Base-by-base conservation (phyloP, 2,113 vertebrate species). In the Xenotilapia longispinis region DNA sequence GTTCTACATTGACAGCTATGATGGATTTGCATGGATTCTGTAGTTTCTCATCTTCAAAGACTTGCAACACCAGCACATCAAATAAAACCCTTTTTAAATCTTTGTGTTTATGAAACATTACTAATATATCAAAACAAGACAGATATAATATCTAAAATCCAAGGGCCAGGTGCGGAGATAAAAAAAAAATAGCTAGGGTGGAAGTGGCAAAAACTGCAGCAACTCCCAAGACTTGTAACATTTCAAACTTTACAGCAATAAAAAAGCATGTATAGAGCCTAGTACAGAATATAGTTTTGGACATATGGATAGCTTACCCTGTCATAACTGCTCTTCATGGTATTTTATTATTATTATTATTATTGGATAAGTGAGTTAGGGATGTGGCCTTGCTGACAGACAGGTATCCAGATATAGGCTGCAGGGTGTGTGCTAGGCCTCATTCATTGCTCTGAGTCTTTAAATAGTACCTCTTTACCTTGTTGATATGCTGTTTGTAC, bases 21-120 rank as follows among this genome's bases (percentile, higher is more conserved):
- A 54, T 80, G 49, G 47, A 65, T 47, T 65, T 81, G 80, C 65
- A 51, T 38, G 84, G 36, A 54, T 40, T 58, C 21, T 81, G 42
- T 49, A 51, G 40, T 31, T 63, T 47, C 57, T 47, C 31, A 38
- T 63, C 28, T 82, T 49, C 5, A 78, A 42, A 9, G 9, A 21
- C 79, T 28, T 57, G 26, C 9, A 60, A 88, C 57, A 84, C 1
- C 5, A 49, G 21, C 38, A 38, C 45, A 9, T 13, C 4, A 40
- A 15, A 55, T 36, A 7, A 65, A 38, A 33, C 7, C 7, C 33
- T 65, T 63, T 60, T 55, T 14, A 19, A 21, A 19, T 45, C 17
- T 68, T 19, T 4, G 19, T 28, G 42, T 80, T 51, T 15, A 54
- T 45, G 26, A 78, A 87, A 68, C 28, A 68, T 40, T 49, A n/a